Evolutionary conservation across 2,113 vertebrate species (phyloP).

Genomic region (Chaetops frenatus): DNA sequence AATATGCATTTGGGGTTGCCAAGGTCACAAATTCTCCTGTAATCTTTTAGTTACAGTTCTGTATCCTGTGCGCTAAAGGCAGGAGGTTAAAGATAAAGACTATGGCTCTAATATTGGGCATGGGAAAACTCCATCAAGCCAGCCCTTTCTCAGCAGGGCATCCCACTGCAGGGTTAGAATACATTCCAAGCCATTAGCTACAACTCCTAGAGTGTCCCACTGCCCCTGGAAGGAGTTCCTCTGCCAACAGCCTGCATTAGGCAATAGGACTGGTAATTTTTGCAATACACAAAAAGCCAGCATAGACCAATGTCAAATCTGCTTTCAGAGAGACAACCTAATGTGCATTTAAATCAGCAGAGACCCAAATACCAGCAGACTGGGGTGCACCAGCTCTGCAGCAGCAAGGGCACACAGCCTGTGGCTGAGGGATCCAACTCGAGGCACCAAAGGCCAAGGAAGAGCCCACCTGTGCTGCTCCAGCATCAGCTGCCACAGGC

Average conservation of each 20-base stretch:
- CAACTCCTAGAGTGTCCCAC: rapidly evolving
- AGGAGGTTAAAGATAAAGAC: background rate
- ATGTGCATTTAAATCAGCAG: background rate
- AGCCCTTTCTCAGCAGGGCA: background rate
- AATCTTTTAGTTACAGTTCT: background rate
- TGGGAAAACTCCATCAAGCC: background rate
- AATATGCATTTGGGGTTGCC: background rate
- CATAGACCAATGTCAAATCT: background rate
- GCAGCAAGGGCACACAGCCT: background rate
- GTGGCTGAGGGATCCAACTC: background rate
- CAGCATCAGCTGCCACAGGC: background rate
- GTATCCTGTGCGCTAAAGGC: background rate
- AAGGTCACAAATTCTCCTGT: background rate
- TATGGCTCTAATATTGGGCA: background rate
- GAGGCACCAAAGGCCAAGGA: background rate
- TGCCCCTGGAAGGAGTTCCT: background rate
- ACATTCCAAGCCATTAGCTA: background rate
- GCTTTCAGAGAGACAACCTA: background rate
- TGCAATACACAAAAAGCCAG: background rate
- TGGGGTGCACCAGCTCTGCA: background rate
- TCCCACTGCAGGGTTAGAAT: background rate
- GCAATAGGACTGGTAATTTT: background rate
- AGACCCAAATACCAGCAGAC: background rate
- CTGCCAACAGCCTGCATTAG: background rate
- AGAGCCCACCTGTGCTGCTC: background rate